Base-by-base conservation (phyloP, 2,113 vertebrate genomes). In the Oncorhynchus mykiss region DNA sequence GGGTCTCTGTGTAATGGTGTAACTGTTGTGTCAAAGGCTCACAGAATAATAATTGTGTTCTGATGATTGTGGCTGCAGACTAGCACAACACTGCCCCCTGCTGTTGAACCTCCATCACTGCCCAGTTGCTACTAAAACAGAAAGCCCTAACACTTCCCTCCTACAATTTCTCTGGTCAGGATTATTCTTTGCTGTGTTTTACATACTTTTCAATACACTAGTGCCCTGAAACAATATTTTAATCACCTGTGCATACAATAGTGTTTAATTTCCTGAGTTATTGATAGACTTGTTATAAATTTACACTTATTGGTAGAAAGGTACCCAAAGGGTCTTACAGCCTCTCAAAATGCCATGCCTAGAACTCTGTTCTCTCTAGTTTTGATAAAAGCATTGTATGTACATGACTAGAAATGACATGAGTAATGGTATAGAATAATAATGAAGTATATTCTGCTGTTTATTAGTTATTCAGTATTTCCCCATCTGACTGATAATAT, bases 71-170 rank as follows among this genome's bases (percentile, higher is more conserved):
- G 49, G 72, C 34, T 14, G 72, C 13, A 67, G 14, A 66, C 45
- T 48, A 59, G 71, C 67, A 71, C 39, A 64, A 39, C 54, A 78
- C 76, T 82, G 70, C 76, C 64, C n/a, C 11, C 77, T 51, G 18
- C 72, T 78, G 72, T 60, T 72, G 59, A 9, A 11, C 2, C 59
- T 62, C 6, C 59, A 57, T 57, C 13, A 57, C 54, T 20, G 54
- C 54, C 54, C 54, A 57, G 39, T 2, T 45, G 39, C 39, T 45
- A 45, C 39, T 45, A 39, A 39, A 0, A 45, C 39, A 45, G 39
- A 45, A 54, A 54, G 51, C 5, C 51, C 51, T 45, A 54, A 18
- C 3, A 13, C 14, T 54, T 14, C 59, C 18, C 4, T 22, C n/a
- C 5, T n/a, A 22, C 59, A n/a, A 22, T n/a, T 22, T 8, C n/a